phyloP scores from a whole-genome alignment of 2,888 invertebrate genomes.

The Rhopalosiphum nymphaeae region DNA sequence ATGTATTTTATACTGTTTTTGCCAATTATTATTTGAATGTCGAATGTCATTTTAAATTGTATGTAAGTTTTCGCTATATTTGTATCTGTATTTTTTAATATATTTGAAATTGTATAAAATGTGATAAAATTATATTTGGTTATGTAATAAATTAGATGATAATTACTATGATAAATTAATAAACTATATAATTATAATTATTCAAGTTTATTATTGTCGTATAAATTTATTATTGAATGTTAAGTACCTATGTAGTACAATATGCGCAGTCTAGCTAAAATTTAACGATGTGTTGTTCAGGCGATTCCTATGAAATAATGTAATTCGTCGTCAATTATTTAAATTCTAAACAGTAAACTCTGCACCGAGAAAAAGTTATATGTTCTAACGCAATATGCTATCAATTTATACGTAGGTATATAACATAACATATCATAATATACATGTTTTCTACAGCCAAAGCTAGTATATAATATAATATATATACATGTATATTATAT shows the following conservation, averaged over 20 bases:
- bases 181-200: neutral
- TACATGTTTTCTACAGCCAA: neutral
- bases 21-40: neutral
- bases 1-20: neutral
- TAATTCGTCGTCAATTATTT: neutral
- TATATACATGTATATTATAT: too few species aligned
- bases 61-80: neutral
- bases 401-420: neutral
- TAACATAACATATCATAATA: neutral
- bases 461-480: neutral
- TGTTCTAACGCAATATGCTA: neutral
- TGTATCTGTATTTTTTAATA: neutral
- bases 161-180: neutral
- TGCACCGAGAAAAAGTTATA: neutral
- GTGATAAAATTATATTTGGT: neutral
- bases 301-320: neutral
- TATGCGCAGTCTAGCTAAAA: neutral
- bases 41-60: neutral
- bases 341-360: neutral
- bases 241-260: neutral
- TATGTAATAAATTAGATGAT: neutral
- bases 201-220: neutral
- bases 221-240: neutral
- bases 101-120: too few species aligned
- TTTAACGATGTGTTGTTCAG: neutral